phyloP scores from a whole-genome alignment of 2,113 vertebrate species.

The Vulpes ferrilata region DNA sequence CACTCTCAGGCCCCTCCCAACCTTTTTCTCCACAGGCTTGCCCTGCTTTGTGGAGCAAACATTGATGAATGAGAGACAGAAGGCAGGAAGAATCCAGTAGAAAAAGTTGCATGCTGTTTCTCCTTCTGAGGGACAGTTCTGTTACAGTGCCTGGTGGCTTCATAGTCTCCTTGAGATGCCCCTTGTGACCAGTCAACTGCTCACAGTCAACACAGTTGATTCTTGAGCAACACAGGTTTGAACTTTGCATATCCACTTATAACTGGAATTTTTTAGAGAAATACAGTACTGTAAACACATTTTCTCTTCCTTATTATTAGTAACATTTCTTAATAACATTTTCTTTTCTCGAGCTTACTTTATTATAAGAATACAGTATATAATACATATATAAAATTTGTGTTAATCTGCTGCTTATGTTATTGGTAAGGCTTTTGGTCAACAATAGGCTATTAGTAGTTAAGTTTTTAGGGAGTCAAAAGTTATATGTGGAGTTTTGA shows the following conservation, averaged over 20 bases:
- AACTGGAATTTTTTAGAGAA: not conserved
- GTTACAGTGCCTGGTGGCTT: not conserved
- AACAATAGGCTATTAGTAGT: not conserved
- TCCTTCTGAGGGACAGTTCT: not conserved
- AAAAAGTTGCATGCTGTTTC: not conserved
- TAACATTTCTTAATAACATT: not conserved
- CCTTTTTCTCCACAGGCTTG: not conserved
- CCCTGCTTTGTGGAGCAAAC: not conserved
- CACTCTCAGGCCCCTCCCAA: not conserved
- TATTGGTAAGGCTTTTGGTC: not conserved
- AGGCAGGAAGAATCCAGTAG: not conserved
- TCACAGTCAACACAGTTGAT: not conserved
- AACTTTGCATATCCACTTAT: not conserved
- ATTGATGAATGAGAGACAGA: not conserved
- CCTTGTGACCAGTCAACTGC: not conserved
- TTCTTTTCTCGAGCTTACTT: not conserved
- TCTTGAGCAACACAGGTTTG: not conserved
- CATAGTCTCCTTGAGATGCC: not conserved
- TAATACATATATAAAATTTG: not conserved
- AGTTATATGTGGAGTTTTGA: not conserved
- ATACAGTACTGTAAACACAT: not conserved
- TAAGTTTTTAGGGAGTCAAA: not conserved
- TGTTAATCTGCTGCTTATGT: not conserved
- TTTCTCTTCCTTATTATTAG: not conserved
- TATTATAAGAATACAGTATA: not conserved